Evolutionary conservation across 1,140 invertebrate genomes (phyloP), one percentile per base, ranked within the genome.

Genomic region (Drosophila fuyamai): DNA sequence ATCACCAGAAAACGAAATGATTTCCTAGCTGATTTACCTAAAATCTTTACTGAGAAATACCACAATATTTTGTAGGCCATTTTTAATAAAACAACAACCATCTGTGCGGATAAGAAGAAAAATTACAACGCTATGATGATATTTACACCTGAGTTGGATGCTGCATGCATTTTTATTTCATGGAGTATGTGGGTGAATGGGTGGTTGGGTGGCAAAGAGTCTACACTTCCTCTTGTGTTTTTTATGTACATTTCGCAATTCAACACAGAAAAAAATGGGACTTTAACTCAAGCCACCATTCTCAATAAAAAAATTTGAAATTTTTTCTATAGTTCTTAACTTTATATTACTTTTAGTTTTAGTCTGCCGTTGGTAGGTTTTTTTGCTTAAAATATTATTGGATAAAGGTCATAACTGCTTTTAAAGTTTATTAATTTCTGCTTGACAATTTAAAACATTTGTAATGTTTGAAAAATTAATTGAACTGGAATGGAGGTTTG

Each of bases 61-160:
- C 5, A 53, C n/a, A 32, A 44, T 6, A 12, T 8, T 38, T 40
- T 40, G 12, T 40, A 38, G 5, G 13, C 32, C 5, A 48, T 32
- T 48, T 27, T 12, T 32, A 10, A 32, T 13, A 13, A 9, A 10
- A 23, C 16, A 29, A 14, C 12, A 32, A 56, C 13, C 16, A 32
- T 40, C 18, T 43, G 29, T 32, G 29, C 29, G 14, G 32, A 46
- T 38, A 36, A 38, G 32, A 32, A 5, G 16, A 65, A 32, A 41
- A 41, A 14, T 51, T 10, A 27, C 46, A 48, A 29, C 5, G 14
- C 36, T 16, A 50, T 65, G 36, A 67, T 43, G 36, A 50, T 65
- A 67, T 51, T 67, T 67, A 65, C 59, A 67, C 63, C 60, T 47
- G 63, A 67, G 36, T 41, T 18, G 40, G 59, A 67, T 65, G 59